Evolutionary conservation across 2,888 invertebrate species (phyloP).

Genomic region (Escarpia spicata): DNA sequence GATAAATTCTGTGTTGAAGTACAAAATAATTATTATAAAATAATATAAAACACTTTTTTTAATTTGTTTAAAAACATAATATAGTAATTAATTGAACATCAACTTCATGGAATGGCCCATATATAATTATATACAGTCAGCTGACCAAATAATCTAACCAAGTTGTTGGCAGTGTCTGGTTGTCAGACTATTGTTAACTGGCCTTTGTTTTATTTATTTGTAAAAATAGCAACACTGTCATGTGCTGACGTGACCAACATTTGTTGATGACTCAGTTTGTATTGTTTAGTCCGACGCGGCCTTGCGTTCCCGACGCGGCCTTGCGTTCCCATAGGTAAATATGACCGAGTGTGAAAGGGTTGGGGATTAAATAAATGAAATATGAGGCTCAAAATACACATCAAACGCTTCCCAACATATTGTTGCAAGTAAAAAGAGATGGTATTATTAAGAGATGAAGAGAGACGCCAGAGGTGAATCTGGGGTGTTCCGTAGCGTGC

Average conservation of each 20-base stretch:
- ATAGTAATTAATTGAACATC: too few relatives aligned
- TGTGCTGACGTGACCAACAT: background rate
- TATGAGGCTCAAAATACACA: background rate
- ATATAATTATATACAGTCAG: too few relatives aligned
- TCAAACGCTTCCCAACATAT: background rate
- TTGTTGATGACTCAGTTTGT: background rate
- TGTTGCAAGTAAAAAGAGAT: background rate
- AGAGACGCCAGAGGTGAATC: background rate
- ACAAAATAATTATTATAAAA: too few relatives aligned
- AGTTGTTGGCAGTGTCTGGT: background rate
- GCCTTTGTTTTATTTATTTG: background rate
- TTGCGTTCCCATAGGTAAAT: background rate
- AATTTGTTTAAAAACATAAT: too few relatives aligned
- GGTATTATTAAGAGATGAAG: conserved; percentile 3
- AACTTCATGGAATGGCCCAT: too few relatives aligned
- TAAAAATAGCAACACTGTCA: background rate
- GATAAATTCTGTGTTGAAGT: too few relatives aligned
- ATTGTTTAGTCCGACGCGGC: background rate
- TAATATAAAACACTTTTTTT: too few relatives aligned
- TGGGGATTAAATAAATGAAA: background rate
- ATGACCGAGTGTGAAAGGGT: background rate
- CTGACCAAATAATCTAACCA: too few relatives aligned
- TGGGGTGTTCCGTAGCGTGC: background rate
- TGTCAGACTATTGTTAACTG: background rate
- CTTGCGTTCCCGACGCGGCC: background rate